Evolutionary conservation across 2,888 invertebrate species (phyloP).

Genomic region (Artemia sp.): DNA sequence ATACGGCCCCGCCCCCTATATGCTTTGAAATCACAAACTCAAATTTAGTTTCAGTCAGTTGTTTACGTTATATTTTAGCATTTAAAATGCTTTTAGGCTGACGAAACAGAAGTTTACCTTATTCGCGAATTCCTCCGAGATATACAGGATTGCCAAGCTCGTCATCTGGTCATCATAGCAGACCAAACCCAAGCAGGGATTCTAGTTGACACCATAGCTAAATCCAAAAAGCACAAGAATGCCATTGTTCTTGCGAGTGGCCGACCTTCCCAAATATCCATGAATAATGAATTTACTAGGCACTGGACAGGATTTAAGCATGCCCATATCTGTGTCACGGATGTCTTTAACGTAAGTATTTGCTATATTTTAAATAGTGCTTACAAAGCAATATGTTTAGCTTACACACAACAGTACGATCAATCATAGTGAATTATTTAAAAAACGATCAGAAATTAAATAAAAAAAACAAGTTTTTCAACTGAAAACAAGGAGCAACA

Average conservation of each 20-base stretch:
- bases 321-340: constrained; percentile 30
- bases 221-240: constrained; percentile 21
- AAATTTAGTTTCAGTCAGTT: background rate
- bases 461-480: too few relatives aligned
- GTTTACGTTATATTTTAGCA: background rate
- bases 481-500: too few relatives aligned
- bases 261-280: constrained; percentile 31
- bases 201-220: constrained; percentile 17
- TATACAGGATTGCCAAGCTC: constrained; percentile 34
- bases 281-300: constrained; percentile 31
- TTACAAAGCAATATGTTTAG: too few relatives aligned
- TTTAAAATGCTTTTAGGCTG: constrained; percentile 29
- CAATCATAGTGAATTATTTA: too few relatives aligned
- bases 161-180: constrained; percentile 34
- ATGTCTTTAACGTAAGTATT: constrained; percentile 31
- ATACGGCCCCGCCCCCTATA: background rate
- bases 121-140: constrained; percentile 36
- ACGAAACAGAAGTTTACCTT: constrained; percentile 34
- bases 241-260: constrained; percentile 31
- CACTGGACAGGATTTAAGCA: constrained; percentile 31
- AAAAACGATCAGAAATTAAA: too few relatives aligned
- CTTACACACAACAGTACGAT: too few relatives aligned
- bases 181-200: constrained; percentile 36
- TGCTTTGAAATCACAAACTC: background rate
- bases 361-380: too few relatives aligned